A percentile compares a stretch with the other conserved stretches of the same genome.
Evolutionary conservation across 2,888 invertebrate species (phyloP).

Genomic region (Melanostoma mellinum): DNA sequence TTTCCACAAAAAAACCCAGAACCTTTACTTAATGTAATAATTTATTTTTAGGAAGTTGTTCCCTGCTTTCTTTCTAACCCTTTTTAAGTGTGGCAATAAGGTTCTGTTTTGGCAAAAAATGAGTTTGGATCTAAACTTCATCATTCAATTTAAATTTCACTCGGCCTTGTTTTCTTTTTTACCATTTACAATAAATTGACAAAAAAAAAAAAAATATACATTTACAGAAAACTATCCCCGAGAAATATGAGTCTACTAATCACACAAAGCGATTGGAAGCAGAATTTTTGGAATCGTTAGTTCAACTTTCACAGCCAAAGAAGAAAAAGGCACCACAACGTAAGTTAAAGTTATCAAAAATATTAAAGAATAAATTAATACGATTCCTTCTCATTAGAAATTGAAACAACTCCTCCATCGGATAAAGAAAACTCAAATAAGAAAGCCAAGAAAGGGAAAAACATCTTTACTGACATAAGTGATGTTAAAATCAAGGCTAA

Average conservation of each 20-base stretch:
- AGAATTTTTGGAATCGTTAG: constrained; percentile 61
- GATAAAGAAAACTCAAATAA: constrained; percentile 61
- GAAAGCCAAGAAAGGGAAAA: constrained; percentile 13
- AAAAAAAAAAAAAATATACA: no score
- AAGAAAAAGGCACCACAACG: constrained; percentile 58
- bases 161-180: no score
- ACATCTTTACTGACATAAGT: not conserved
- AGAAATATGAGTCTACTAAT: not conserved
- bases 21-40: no score
- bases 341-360: not conserved
- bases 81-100: no score
- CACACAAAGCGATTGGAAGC: constrained; percentile 59
- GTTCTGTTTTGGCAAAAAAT: no score
- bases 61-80: no score
- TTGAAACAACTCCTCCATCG: constrained; percentile 52
- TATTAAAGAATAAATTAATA: not conserved
- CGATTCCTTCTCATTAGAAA: not conserved
- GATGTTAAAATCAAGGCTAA: constrained; percentile 36
- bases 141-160: no score
- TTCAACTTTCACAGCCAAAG: constrained; percentile 27
- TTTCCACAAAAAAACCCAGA: no score
- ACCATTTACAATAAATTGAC: no score
- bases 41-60: no score
- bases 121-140: no score
- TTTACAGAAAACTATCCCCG: not conserved